Conservation (phyloP, 2,888 invertebrate genomes). For the Caenorhabditis sulstoni region DNA sequence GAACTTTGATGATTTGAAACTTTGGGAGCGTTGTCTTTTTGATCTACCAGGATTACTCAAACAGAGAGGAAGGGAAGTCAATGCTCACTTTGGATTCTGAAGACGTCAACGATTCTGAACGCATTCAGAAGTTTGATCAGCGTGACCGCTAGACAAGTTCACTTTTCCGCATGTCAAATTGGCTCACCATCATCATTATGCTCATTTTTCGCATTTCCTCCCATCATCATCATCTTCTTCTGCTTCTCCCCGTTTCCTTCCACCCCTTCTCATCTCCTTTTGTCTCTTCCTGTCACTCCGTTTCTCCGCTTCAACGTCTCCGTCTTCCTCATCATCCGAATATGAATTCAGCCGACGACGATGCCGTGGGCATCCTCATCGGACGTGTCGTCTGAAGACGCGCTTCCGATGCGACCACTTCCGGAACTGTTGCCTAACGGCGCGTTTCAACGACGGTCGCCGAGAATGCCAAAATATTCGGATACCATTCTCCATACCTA, state of each 20-base stretch:
- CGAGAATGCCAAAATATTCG: slow-evolving; percentile 60
- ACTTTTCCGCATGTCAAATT: too few relatives aligned
- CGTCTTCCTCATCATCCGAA: neutral
- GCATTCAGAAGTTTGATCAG: too few relatives aligned
- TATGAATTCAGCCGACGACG: neutral
- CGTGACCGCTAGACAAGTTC: too few relatives aligned
- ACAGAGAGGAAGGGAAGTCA: too few relatives aligned
- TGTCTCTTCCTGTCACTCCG: neutral
- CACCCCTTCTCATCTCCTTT: neutral
- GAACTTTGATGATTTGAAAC: too few relatives aligned
- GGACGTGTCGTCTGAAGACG: slow-evolving; percentile 48
- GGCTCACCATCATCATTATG: neutral
- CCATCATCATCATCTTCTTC: neutral
- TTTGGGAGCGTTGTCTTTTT: too few relatives aligned
- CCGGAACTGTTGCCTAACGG: slow-evolving; percentile 15
- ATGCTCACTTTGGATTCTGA: too few relatives aligned
- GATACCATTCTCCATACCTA: slow-evolving; percentile 54
- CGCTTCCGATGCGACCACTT: slow-evolving; percentile 39
- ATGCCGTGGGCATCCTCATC: slow-evolving; percentile 51
- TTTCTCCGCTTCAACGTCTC: neutral
- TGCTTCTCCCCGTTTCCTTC: neutral
- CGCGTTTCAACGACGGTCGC: slow-evolving; percentile 41
- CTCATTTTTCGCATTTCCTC: neutral
- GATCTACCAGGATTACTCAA: too few relatives aligned
- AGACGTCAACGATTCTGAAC: too few relatives aligned